Evolutionary conservation across 2,113 vertebrate genomes (phyloP).

Genomic region (Dasyprocta punctata): DNA sequence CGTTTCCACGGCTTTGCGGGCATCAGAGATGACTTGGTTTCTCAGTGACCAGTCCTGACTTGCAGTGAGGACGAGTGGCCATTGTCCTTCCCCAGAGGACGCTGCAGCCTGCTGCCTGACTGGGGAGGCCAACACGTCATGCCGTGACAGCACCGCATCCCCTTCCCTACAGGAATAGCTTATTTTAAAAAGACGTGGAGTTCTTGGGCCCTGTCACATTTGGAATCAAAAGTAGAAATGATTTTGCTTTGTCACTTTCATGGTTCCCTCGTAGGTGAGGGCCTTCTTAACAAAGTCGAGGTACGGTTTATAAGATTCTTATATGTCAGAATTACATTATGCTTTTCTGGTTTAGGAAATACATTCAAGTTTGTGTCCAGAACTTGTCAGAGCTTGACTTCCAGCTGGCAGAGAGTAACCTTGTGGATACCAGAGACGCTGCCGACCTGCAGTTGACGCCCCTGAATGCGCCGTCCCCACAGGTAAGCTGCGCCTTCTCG

Average conservation of each 20-base stretch:
- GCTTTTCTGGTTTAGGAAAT: slow-evolving; percentile 90
- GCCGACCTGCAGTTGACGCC: slow-evolving; percentile 87
- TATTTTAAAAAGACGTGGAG: background rate
- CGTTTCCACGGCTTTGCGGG: background rate
- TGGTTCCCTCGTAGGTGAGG: background rate
- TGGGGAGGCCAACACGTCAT: background rate
- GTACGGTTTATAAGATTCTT: background rate
- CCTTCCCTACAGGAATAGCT: background rate
- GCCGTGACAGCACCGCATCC: rapidly evolving
- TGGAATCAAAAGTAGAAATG: background rate
- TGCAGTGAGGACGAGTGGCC: background rate
- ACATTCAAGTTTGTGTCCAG: slow-evolving; percentile 95
- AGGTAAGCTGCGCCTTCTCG: slow-evolving; percentile 87
- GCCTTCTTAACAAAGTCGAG: background rate
- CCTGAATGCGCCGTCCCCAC: slow-evolving; percentile 89
- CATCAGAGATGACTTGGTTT: background rate
- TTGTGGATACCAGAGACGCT: slow-evolving; percentile 84
- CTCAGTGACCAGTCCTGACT: background rate
- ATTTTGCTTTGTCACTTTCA: background rate
- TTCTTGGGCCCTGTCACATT: background rate
- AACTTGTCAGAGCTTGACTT: slow-evolving; percentile 95
- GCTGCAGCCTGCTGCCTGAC: background rate
- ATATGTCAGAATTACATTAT: background rate
- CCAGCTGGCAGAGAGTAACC: slow-evolving; percentile 89
- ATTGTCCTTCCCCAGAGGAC: background rate